Base-by-base conservation (phyloP, 2,113 vertebrate genomes). In the Neoarius graeffei region DNA sequence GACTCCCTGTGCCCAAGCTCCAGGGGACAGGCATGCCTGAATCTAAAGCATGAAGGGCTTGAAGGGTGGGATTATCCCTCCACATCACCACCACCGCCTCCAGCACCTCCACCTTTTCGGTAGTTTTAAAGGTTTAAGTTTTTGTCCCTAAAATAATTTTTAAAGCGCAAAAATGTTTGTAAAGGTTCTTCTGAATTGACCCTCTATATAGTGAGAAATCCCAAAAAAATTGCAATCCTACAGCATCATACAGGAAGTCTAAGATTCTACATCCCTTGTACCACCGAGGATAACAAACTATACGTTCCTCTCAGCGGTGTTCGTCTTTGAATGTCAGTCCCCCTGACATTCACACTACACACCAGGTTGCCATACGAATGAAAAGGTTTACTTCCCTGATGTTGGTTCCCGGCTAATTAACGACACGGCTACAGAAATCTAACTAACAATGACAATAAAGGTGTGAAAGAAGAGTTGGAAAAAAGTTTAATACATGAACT, bases 1-100 rank as follows among this genome's bases (percentile, higher is more conserved):
- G 96, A 95, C 96, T 95, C 96, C 95, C 95, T 94, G 94, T 94
- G 95, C 95, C 95, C 95, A 91, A 89, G 94, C 94, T 94, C 95
- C 90, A 90, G 91, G 91, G 92, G 94, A 95, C 95, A 94, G 93
- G 94, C 86, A 86, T 90, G 89, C 87, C 92, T 94, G 95, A 96
- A 96, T 96, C 96, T 96, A 96, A 96, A 96, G 93, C 93, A 91
- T 94, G 93, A 96, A 94, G 94, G 93, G 93, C 93, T 95, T 89
- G 91, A 92, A 92, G 92, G 92, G 92, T 89, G 90, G 92, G 93
- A 93, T 92, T 93, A 90, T 90, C 82, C 62, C 62, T 74, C 71
- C 35, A 19, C 74, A 67, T 9, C 87, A 84, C 27, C 59, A 54
- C 14, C 66, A 79, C 17, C 25, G 17, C 5, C 62, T 52, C 30